A percentile compares a stretch with the other conserved stretches of the same genome.
Conservation (phyloP, 2,888 invertebrate species). For the Aplocera efformata region DNA sequence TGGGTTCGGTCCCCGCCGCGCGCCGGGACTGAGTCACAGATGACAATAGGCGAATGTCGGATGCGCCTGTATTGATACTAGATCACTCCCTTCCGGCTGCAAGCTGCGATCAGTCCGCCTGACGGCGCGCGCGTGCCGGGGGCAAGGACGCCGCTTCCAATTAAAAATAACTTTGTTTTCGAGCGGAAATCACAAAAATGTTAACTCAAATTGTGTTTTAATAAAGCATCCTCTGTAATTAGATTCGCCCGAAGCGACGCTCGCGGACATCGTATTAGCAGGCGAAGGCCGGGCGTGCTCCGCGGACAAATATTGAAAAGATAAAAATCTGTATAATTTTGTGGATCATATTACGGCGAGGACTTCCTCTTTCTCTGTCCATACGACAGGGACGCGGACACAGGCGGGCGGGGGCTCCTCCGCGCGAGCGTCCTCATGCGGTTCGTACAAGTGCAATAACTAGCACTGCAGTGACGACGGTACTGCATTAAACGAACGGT, state of each 20-base stretch:
- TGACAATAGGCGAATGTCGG: slow-evolving; percentile 38
- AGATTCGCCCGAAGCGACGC: slow-evolving; percentile 21
- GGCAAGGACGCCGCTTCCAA: slow-evolving; percentile 7
- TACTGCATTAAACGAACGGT: too few species aligned
- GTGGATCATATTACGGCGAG: too few species aligned
- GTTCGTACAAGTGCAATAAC: too few species aligned
- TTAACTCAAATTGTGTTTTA: slow-evolving; percentile 29
- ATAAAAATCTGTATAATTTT: too few species aligned
- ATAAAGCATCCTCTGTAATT: slow-evolving; percentile 28
- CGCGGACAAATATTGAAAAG: too few species aligned
- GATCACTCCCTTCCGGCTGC: slow-evolving; percentile 45
- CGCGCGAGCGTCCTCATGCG: too few species aligned
- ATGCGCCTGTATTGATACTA: slow-evolving; percentile 36
- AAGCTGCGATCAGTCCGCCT: slow-evolving; percentile 38
- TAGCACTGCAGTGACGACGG: too few species aligned
- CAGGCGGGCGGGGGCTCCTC: too few species aligned
- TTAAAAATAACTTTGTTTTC: slow-evolving; percentile 25
- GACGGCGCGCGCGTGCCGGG: slow-evolving; percentile 10
- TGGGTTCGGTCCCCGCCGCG: not conserved
- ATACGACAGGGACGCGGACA: too few species aligned
- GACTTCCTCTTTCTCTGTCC: too few species aligned
- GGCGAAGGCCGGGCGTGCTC: slow-evolving; percentile 3
- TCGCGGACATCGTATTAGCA: slow-evolving; percentile 21
- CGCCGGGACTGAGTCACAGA: slow-evolving; percentile 15
- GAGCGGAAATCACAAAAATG: slow-evolving; percentile 19